Evolutionary conservation across 2,113 vertebrate genomes (phyloP), one percentile per base, ranked within the genome.

Genomic region (Mus musculus): DNA sequence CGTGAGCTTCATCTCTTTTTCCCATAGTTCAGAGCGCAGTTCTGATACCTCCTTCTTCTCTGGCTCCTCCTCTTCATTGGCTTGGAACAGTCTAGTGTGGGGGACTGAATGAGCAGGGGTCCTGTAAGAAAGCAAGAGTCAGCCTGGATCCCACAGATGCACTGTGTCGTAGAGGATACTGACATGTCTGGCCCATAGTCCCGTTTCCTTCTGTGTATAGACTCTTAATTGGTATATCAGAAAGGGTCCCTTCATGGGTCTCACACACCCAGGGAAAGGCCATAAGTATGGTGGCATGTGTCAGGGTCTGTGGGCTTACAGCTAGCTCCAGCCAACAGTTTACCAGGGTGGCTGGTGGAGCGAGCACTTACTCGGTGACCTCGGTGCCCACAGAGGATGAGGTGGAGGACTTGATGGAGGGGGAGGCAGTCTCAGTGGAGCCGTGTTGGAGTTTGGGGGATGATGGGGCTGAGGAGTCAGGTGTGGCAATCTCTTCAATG

Each of bases 401-500:
- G 0, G 97, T 98, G 52, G 99, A 99, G 92, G 98, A 99, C 95
- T 98, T 99, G 95, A 99, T 98, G 87, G 98, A 98, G 67, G 98
- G 98, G 0, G 98, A 98, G 19, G 98, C 98, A 0, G 99, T 99
- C 90, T 99, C 99, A 0, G 99, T 99, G 87, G 98, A 98, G 12
- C 98, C 96, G 0, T 98, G 98, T 59, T 99, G 99, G 81, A 99
- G 99, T 97, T 99, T 99, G 17, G 99, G 99, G 42, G 99, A 99
- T 7, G 99, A 99, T 5, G 99, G 99, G 56, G 99, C 99, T 0
- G 99, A 99, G 0, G 99, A 99, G 97, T 99, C 99, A 0, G 99
- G 99, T 0, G 99, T 99, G 97, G 99, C 99, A 0, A 99, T 99
- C 98, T 99, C 99, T 98, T 99, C 99, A 0, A 99, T 99, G 97